A percentile compares a stretch with the other conserved stretches of the same genome.
phyloP scores from a whole-genome alignment of 2,797 vertebrate species.

The Muscicapa comitata region DNA sequence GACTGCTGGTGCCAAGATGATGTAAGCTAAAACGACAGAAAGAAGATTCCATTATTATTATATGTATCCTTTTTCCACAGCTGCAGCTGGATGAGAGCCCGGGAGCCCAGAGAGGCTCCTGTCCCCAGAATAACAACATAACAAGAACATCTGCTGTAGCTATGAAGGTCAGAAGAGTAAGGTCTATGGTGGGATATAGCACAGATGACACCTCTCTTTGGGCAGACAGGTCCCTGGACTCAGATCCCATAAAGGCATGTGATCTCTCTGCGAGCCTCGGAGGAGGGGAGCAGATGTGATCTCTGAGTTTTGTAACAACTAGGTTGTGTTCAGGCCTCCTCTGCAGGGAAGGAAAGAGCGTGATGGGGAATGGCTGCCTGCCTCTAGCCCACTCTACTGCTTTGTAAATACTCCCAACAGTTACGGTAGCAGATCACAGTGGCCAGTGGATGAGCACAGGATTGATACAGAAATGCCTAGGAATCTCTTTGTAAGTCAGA shows the following conservation, averaged over 20 bases:
- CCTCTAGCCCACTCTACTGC: neutral
- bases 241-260: neutral
- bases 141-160: conserved; percentile 57
- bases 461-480: neutral
- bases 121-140: conserved; percentile 33
- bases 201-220: conserved; percentile 10
- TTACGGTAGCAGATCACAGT: neutral
- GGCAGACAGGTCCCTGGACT: neutral
- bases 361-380: neutral
- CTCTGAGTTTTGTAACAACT: neutral
- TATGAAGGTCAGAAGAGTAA: conserved; percentile 22
- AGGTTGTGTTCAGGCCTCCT: neutral
- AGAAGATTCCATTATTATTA: conserved; percentile 62
- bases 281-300: neutral
- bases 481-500: neutral
- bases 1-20: conserved; percentile 49
- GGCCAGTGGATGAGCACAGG: neutral
- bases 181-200: neutral
- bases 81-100: conserved; percentile 52
- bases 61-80: conserved; percentile 54
- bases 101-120: conserved; percentile 13
- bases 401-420: neutral
- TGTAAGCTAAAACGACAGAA: conserved; percentile 41
- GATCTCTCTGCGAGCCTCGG: neutral
- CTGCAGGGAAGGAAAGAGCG: rapidly evolving